Evolutionary conservation across 2,888 invertebrate genomes (phyloP).

Genomic region (Margaritifera margaritifera): DNA sequence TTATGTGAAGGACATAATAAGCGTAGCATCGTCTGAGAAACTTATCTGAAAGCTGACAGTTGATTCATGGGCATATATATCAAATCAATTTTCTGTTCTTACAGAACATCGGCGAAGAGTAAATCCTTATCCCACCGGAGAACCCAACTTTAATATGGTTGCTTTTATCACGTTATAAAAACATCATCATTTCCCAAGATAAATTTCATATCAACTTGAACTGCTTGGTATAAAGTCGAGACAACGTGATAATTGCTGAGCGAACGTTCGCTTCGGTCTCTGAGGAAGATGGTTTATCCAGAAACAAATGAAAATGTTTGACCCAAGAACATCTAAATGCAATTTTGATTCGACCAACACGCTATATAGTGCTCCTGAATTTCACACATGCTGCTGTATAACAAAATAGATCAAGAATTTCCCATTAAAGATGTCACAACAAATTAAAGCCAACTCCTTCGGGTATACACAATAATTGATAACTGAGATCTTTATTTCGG

Average conservation of each 20-base stretch:
- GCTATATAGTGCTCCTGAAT: slow-evolving; percentile 33
- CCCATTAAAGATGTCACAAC: slow-evolving; percentile 44
- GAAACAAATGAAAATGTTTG: slow-evolving; percentile 42
- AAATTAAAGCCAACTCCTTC: slow-evolving; percentile 32
- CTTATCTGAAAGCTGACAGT: too few relatives aligned
- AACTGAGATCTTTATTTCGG: slow-evolving; percentile 37
- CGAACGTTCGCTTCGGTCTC: slow-evolving; percentile 16
- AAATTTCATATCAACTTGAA: too few relatives aligned
- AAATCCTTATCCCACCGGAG: slow-evolving; percentile 29
- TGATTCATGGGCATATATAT: too few relatives aligned
- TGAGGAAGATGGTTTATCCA: slow-evolving; percentile 18
- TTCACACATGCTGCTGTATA: slow-evolving; percentile 43
- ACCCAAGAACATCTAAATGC: slow-evolving; percentile 41
- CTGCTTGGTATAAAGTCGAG: too few relatives aligned
- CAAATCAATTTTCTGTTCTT: too few relatives aligned
- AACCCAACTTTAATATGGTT: slow-evolving; percentile 21
- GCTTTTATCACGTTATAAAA: slow-evolving; percentile 43
- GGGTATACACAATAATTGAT: slow-evolving; percentile 40
- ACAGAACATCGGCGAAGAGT: background rate
- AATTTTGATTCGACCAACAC: slow-evolving; percentile 42
- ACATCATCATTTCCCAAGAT: slow-evolving; percentile 35
- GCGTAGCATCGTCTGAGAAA: too few relatives aligned
- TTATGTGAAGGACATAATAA: too few relatives aligned
- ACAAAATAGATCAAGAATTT: slow-evolving; percentile 45
- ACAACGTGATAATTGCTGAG: slow-evolving; percentile 22